Evolutionary conservation across 1,140 invertebrate genomes (phyloP), one percentile per base, ranked within the genome.

Genomic region (Heliconius himera): DNA sequence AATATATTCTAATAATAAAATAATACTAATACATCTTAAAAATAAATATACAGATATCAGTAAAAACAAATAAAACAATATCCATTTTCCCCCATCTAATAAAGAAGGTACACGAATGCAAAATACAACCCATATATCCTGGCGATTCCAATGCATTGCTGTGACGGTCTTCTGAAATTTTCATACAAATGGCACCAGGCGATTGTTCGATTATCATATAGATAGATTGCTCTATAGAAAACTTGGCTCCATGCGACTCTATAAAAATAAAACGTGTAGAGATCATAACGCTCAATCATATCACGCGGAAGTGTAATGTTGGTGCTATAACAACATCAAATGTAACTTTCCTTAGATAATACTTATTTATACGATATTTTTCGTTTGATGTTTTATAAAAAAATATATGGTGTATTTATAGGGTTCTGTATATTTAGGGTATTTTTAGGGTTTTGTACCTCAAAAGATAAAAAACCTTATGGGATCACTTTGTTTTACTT

Each of bases 201-300:
- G 81, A 84, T 82, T 84, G 78, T 83, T 76, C 81, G 78, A 84
- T 84, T 84, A 84, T 82, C 83, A 84, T 84, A 84, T 84, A 84
- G 83, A 84, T 84, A 82, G 81, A 84, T 82, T 82, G 78, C 70
- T 82, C 71, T 80, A 76, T 71, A 77, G 80, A 73, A 73, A 76
- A 49, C 70, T 80, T 80, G 66, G 51, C 74, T 78, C 79, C 51
- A 54, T 54, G 38, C 54, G 41, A 22, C 41, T 70, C 72, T 74
- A 76, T 80, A 77, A 76, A 80, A 77, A 81, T 77, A 77, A 77
- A 78, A 76, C 76, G 80, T 75, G 76, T 81, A 20, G 75, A 73
- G 29, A 75, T 80, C 29, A 49, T 72, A 73, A 66, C 6, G 38
- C 49, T 77, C 66, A 51, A 77, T 77, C 66, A 72, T 51, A 77